Evolutionary conservation across 2,113 vertebrate genomes (phyloP), one percentile per base, ranked within the genome.

Genomic region (Falco punctatus): DNA sequence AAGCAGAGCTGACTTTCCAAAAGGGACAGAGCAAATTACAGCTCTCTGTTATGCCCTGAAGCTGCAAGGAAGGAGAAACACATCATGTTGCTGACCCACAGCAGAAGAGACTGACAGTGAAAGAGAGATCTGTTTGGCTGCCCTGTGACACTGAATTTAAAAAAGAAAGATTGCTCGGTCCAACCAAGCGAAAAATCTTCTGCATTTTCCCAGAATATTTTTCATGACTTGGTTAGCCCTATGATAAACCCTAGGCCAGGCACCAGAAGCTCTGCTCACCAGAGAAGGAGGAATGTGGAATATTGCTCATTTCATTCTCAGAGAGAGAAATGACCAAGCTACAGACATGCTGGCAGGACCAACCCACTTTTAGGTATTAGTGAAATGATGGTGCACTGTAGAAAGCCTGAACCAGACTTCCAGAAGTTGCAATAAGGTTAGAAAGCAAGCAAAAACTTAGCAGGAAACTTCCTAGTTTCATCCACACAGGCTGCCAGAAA

Each of bases 161-260:
- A 94, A 92, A 90, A 92, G 80, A 95, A 96, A 91, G 83, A 96
- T 94, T 92, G 54, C 79, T 97, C 13, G 0, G 33, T 79, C 64
- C 91, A 96, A 55, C 88, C 91, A 96, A 96, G 92, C 3, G 3
- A 95, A 87, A 96, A 96, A 96, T 74, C 83, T 85, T 95, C 87
- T 93, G 77, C 81, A 85, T 96, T 97, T 96, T 92, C 82, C 35
- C 80, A 35, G 93, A 96, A 84, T 86, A 92, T 90, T 96, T 90
- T 94, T 94, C 82, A 78, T 85, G 80, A 91, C 92, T 96, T 90
- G 92, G 79, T 97, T 97, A 97, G 96, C 94, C 92, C 93, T 78
- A 15, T 54, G 82, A 97, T 97, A 97, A 97, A 97, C 90, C 90
- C 82, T 86, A 48, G 77, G 75, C 81, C 66, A 70, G 64, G 83